Evolutionary conservation across 2,888 invertebrate genomes (phyloP), one percentile per base, ranked within the genome.

Genomic region (Philopedon plagiatum): DNA sequence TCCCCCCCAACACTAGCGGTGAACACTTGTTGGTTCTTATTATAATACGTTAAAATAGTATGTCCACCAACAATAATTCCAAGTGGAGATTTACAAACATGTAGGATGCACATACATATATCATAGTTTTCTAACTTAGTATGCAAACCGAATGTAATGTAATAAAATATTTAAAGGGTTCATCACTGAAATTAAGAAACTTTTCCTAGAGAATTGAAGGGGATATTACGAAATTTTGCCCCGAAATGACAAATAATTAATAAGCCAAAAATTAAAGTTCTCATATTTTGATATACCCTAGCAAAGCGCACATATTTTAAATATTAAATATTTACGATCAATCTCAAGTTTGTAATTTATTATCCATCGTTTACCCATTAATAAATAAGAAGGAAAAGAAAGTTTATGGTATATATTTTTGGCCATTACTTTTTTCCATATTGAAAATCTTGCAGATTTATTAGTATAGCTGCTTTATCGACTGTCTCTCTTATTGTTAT

Each of bases 171-270:
- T 66, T 46, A 66, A 66, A 66, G 57, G 66, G 58, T 66, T 44
- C 66, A 66, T 66, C 46, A 66, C 15, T 32, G 58, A 58, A 57
- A 66, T 66, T 57, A 66, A 66, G 46, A 58, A 66, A 57, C 19
- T 34, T 29, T 58, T 34, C 19, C 19, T 58, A 58, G 46, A 58
- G 23, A 32, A 39, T 18, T 0, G 57, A n/a, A 21, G 9, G 11
- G 32, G 23, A 58, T 19, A 32, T 58, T 57, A 9, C 58, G 18
- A 13, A 23, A 18, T 37, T 57, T 58, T 15, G 11, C 19, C 49
- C 23, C 7, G 23, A 56, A 26, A 18, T 29, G 21, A 44, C n/a
- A 51, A 57, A 65, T 65, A 65, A 56, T 56, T 65, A 39, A 65
- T 57, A 15, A 61, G n/a, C 13, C 21, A 23, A 19, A 44, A 61